Conservation (phyloP, 2,113 vertebrate species). For the Chloroceryle aenea region DNA sequence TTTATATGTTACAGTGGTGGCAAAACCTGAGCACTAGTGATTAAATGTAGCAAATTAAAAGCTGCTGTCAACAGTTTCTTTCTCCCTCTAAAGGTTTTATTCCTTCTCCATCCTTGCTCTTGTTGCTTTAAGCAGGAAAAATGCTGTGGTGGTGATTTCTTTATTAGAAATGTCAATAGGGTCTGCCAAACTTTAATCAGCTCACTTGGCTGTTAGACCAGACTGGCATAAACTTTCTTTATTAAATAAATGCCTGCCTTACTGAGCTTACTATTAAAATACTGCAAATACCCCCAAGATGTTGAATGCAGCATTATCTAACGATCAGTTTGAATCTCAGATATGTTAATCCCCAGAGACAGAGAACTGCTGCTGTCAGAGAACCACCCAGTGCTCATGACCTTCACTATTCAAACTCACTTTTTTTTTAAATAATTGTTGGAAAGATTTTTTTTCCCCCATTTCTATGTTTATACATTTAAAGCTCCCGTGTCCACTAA, state of each 20-base stretch:
- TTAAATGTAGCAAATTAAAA: constrained; percentile 11
- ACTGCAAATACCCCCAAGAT: not conserved
- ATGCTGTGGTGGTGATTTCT: constrained; percentile 51
- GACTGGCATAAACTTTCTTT: constrained; percentile 4
- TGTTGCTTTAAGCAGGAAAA: constrained; percentile 33
- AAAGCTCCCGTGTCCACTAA: not conserved
- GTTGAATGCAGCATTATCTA: not conserved
- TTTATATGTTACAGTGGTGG: not conserved
- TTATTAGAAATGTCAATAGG: constrained; percentile 45
- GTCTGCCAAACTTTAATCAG: constrained; percentile 51
- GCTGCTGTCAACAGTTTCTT: not conserved
- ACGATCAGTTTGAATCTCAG: not conserved
- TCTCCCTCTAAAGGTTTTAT: not conserved
- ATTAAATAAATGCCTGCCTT: not conserved
- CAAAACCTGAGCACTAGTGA: not conserved
- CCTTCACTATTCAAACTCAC: not conserved
- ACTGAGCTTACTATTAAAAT: not conserved
- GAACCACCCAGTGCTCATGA: not conserved
- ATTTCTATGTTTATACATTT: not conserved
- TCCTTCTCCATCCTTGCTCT: not conserved
- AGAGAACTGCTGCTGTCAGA: not conserved
- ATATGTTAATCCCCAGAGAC: not conserved
- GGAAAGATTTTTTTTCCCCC: not conserved
- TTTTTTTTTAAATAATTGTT: not conserved
- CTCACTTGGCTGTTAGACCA: not conserved